These are phyloP conservation scores for Lithobates sylvaticus DNA, from an alignment of 2,797 vertebrate species.

Conservation along the genomic window DNA sequence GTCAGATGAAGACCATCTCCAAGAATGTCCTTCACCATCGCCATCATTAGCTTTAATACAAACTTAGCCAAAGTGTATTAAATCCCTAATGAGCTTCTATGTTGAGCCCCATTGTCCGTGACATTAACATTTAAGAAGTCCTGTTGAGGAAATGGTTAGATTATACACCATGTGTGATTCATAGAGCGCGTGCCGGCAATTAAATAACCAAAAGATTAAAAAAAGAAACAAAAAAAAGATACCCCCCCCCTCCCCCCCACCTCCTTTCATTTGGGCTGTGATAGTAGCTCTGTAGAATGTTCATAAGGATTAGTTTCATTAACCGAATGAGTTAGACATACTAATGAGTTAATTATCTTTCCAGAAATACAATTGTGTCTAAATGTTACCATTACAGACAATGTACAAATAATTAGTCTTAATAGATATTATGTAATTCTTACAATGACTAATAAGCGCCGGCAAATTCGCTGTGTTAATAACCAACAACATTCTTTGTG, in stretches of 20 bases:
- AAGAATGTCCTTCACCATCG: neutral
- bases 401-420: conserved; percentile 62
- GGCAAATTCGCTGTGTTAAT: conserved; percentile 55
- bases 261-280: conserved; percentile 6
- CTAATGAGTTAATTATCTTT: conserved; percentile 61
- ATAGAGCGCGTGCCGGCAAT: conserved; percentile 9
- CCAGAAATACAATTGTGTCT: conserved; percentile 55
- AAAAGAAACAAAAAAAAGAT: conserved; percentile 3
- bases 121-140: conserved; percentile 34
- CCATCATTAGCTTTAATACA: neutral
- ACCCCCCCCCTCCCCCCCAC: conserved; percentile 17
- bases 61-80: conserved; percentile 6
- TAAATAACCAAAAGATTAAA: conserved; percentile 41
- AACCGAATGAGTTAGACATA: conserved; percentile 56
- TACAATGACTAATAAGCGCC: conserved; percentile 61
- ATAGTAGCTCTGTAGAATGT: conserved; percentile 47
- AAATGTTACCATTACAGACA: conserved; percentile 60
- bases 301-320: conserved; percentile 59
- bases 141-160: neutral
- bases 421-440: conserved; percentile 63
- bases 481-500: conserved; percentile 36
- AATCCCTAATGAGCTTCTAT: conserved; percentile 19
- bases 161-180: conserved; percentile 1
- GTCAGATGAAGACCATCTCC: neutral
- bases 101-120: conserved; percentile 24